Evolutionary conservation across 2,888 invertebrate genomes (phyloP).

Genomic region (Epiblema foenella): DNA sequence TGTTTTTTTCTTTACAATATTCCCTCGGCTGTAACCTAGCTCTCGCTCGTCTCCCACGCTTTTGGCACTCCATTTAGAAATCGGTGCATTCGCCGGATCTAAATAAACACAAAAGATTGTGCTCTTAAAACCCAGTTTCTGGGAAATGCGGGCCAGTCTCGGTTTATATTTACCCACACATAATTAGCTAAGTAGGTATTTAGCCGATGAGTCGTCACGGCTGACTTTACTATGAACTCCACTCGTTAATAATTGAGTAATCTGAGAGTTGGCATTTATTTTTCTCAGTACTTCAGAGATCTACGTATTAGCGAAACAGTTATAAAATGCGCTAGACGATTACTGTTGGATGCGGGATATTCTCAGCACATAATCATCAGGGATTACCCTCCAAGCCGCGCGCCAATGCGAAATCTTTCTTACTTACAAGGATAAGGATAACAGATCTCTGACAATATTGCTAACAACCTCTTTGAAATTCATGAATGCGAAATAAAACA

Average conservation of each 20-base stretch:
- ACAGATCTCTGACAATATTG: slow-evolving; percentile 60
- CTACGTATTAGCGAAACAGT: slow-evolving; percentile 16
- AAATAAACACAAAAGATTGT: slow-evolving; percentile 75
- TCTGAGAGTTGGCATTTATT: slow-evolving; percentile 15
- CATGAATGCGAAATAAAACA: slow-evolving; percentile 67
- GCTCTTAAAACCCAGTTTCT: slow-evolving; percentile 78
- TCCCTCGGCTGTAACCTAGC: slow-evolving; percentile 55
- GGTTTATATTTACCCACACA: slow-evolving; percentile 50
- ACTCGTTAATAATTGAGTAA: slow-evolving; percentile 27
- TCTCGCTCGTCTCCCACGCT: slow-evolving; percentile 71
- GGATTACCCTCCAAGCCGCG: slow-evolving; percentile 53
- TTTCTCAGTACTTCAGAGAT: slow-evolving; percentile 2
- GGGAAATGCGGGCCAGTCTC: slow-evolving; percentile 61
- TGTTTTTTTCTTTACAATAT: slow-evolving; percentile 51
- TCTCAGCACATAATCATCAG: slow-evolving; percentile 53
- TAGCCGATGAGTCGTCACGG: slow-evolving; percentile 16
- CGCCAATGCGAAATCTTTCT: slow-evolving; percentile 53
- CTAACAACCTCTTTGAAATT: slow-evolving; percentile 66
- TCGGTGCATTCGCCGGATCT: slow-evolving; percentile 75
- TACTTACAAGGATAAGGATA: slow-evolving; percentile 57
- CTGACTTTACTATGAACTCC: slow-evolving; percentile 6
- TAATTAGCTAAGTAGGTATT: slow-evolving; percentile 39
- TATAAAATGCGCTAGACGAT: slow-evolving; percentile 15
- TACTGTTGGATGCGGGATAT: slow-evolving; percentile 23
- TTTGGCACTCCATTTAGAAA: slow-evolving; percentile 72